Evolutionary conservation across 2,113 vertebrate species (phyloP), one percentile per base, ranked within the genome.

Genomic region (Macquaria ambigua): DNA sequence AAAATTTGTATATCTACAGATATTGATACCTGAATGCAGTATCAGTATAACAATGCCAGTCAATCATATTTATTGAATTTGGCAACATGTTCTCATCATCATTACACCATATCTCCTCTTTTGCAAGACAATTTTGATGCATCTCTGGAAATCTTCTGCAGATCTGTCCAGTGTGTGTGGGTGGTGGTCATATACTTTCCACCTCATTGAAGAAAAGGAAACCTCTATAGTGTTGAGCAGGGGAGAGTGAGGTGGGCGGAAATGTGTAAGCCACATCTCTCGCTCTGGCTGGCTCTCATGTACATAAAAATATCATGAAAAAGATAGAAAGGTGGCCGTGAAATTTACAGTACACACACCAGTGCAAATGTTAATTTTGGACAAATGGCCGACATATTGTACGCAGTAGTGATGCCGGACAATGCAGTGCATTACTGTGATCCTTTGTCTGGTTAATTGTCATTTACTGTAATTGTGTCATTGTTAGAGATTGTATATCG

Each of bases 191-290:
- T 20, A 62, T 28, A 75, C 20, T 16, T 74, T 74, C 63, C 52
- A 63, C 53, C 63, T 86, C 71, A 84, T 10, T 25, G n/a, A 63
- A 55, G 66, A 46, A 69, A 86, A 81, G 18, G 56, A 74, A 82
- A 77, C 67, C 62, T 69, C 50, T 58, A 8, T 31, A 74, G 39
- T 28, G 75, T 15, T 67, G 18, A 72, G 9, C 4, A 50, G 23
- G 6, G 9, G 3, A 31, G 50, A 25, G 21, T 58, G 67, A 78
- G 18, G 67, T n/a, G 43, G 52, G 59, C 72, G 85, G 86, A 86
- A 86, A 82, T 78, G 85, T 55, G 62, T 77, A 84, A 79, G 82
- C 81, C 79, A 82, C 78, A 84, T 77, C 62, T 73, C 75, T 74
- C 12, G 0, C 20, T 46, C 37, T 62, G 62, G 39, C 58, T 28